Percentiles rank a stretch among this genome's conserved stretches.
phyloP scores from a whole-genome alignment of 2,888 invertebrate genomes.

The Calameuta pallipes region DNA sequence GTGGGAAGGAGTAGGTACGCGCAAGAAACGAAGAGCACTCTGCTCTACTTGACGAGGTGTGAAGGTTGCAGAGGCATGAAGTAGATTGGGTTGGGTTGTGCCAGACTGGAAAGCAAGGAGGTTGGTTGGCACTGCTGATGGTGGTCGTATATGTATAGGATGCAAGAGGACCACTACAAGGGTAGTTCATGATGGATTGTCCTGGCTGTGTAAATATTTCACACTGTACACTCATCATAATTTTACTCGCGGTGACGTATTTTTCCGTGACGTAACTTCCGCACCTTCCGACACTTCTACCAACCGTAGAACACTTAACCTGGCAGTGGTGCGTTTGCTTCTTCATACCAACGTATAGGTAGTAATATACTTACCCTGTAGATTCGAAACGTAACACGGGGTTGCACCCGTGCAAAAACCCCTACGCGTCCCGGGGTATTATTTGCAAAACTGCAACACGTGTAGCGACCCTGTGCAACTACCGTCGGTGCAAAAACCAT shows the following conservation, averaged over 20 bases:
- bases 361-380: neutral
- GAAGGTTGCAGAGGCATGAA: slow-evolving; percentile 52
- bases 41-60: slow-evolving; percentile 50
- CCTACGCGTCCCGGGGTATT: neutral
- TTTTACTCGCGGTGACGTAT: slow-evolving; percentile 45
- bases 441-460: neutral
- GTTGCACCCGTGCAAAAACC: neutral
- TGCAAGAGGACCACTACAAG: neutral
- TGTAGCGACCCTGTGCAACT: neutral
- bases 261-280: slow-evolving; percentile 45
- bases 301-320: neutral
- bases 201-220: slow-evolving; percentile 57
- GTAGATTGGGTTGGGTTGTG: slow-evolving; percentile 38
- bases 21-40: slow-evolving; percentile 55
- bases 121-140: slow-evolving; percentile 4
- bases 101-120: slow-evolving; percentile 34
- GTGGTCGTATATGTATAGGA: neutral
- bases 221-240: slow-evolving; percentile 57
- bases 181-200: slow-evolving; percentile 50
- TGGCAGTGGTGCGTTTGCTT: neutral
- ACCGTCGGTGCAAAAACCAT: neutral
- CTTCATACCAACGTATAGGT: neutral
- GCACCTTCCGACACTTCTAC: neutral
- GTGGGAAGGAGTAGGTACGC: slow-evolving; percentile 24
- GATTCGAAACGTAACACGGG: neutral